A percentile compares a stretch with the other conserved stretches of the same genome.
Conservation (phyloP, 2,888 invertebrate species). For the Epicampocera succincta region DNA sequence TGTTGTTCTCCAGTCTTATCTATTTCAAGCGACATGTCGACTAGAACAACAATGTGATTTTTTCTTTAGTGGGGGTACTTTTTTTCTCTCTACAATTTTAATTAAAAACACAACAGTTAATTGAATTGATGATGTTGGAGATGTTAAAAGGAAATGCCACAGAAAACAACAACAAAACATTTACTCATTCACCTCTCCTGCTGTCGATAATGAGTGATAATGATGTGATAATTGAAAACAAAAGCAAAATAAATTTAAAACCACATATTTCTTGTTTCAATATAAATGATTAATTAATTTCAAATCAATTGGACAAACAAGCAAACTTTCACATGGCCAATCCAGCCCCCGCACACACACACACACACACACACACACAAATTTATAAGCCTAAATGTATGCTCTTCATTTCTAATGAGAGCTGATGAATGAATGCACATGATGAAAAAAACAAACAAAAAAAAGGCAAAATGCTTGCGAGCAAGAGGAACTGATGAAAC, state of each 20-base stretch:
- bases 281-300: constrained; percentile 64
- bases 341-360: background rate
- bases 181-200: constrained; percentile 13
- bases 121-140: constrained; percentile 55
- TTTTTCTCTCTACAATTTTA: constrained; percentile 36
- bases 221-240: constrained; percentile 39
- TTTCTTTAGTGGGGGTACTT: too few species aligned
- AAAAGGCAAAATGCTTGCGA: background rate
- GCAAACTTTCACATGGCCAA: constrained; percentile 5
- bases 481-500: background rate
- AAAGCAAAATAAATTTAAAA: constrained; percentile 28
- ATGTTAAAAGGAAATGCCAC: constrained; percentile 36
- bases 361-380: too few species aligned
- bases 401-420: background rate
- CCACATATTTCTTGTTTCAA: constrained; percentile 45
- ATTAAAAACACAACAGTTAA: constrained; percentile 66
- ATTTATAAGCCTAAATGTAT: constrained; percentile 37
- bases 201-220: constrained; percentile 36
- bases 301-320: constrained; percentile 62
- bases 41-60: constrained; percentile 31
- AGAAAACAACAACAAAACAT: constrained; percentile 1
- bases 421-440: too few species aligned
- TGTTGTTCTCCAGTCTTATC: constrained; percentile 10
- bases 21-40: constrained; percentile 31
- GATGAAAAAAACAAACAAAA: too few species aligned